phyloP scores from a whole-genome alignment of 2,888 invertebrate genomes.

The Sicus ferrugineus region DNA sequence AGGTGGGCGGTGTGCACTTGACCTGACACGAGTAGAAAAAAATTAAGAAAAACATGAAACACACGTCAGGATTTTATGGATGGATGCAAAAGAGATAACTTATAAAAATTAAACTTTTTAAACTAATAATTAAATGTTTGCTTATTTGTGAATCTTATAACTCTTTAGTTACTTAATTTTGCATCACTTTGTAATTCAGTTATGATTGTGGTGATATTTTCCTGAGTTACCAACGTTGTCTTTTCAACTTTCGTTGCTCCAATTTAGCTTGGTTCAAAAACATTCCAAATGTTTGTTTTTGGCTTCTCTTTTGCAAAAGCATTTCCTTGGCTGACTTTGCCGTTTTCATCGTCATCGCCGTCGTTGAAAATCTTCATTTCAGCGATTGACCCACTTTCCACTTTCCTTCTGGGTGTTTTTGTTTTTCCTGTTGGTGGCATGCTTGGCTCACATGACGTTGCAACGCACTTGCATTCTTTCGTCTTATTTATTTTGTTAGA shows the following conservation, averaged over 20 bases:
- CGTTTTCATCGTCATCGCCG: conserved; percentile 29
- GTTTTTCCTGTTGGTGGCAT: conserved; percentile 37
- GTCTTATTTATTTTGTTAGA: conserved; percentile 1
- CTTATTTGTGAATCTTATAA: too few relatives aligned
- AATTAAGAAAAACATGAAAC: too few relatives aligned
- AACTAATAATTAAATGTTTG: too few relatives aligned
- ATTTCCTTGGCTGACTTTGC: conserved; percentile 35
- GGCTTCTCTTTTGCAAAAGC: conserved; percentile 16
- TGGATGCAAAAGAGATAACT: too few relatives aligned
- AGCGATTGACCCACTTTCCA: conserved; percentile 43
- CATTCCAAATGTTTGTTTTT: conserved; percentile 14
- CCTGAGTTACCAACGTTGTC: conserved; percentile 30
- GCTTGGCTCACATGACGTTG: conserved; percentile 29
- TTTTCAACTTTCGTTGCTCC: conserved; percentile 41
- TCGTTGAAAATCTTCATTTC: conserved; percentile 33
- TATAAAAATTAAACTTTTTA: too few relatives aligned
- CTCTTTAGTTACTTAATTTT: too few relatives aligned
- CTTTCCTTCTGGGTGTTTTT: conserved; percentile 25
- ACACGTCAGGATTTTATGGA: too few relatives aligned
- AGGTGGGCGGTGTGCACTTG: too few relatives aligned
- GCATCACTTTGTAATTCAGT: too few relatives aligned
- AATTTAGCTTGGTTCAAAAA: conserved; percentile 27
- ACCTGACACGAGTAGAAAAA: too few relatives aligned
- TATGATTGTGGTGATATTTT: too few relatives aligned
- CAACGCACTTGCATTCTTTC: conserved; percentile 34